These are phyloP conservation scores for Thaumatotibia leucotreta DNA, from an alignment of 1,140 invertebrate species.

Conservation along the genomic window DNA sequence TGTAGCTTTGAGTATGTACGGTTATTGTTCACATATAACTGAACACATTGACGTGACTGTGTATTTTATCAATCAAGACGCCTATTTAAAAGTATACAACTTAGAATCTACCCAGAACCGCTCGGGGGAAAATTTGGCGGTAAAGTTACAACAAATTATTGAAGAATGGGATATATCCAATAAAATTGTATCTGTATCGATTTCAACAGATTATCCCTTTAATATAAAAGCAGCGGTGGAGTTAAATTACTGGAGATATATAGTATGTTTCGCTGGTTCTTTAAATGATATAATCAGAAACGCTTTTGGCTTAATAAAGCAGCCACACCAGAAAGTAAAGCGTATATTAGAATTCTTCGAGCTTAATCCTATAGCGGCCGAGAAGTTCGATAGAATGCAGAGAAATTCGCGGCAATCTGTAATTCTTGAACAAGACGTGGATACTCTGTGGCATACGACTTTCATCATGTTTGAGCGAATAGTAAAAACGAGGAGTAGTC, in stretches of 20 bases:
- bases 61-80: not conserved
- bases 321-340: not conserved
- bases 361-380: not conserved
- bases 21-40: not conserved
- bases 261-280: not conserved
- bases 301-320: not conserved
- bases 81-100: not conserved
- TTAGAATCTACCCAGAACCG: not conserved
- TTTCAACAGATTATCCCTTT: not conserved
- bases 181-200: not conserved
- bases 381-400: constrained; percentile 16
- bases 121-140: not conserved
- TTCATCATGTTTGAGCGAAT: constrained; percentile 26
- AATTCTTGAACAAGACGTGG: constrained; percentile 27
- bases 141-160: not conserved
- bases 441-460: constrained; percentile 29
- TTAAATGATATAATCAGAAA: not conserved
- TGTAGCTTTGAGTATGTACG: not conserved
- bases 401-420: constrained; percentile 12
- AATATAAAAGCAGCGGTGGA: not conserved
- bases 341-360: not conserved
- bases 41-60: not conserved
- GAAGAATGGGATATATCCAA: not conserved
- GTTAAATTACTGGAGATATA: constrained; percentile 8
- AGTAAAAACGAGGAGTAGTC: constrained; percentile 17